A percentile compares a stretch with the other conserved stretches of the same genome.
phyloP scores from a whole-genome alignment of 2,113 vertebrate species.

The Centropus unirufus region DNA sequence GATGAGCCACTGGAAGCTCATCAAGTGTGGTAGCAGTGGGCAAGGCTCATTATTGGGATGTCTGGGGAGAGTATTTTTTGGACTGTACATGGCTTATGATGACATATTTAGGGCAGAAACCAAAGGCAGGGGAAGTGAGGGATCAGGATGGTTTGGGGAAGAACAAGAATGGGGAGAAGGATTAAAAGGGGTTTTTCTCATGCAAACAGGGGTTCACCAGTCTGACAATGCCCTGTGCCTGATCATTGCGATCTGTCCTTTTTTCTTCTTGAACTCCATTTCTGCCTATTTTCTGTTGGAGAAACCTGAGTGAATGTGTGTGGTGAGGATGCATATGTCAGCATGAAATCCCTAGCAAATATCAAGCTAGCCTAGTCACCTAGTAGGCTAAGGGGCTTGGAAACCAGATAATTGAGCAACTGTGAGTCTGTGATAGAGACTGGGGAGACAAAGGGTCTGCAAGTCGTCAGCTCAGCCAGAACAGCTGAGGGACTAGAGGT shows the following conservation, averaged over 20 bases:
- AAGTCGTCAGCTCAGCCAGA: rapidly evolving
- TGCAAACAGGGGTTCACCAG: neutral
- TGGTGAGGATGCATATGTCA: neutral
- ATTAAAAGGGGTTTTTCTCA: neutral
- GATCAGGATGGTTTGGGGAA: neutral
- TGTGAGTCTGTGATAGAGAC: neutral
- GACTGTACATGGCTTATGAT: neutral
- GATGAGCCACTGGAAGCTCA: neutral
- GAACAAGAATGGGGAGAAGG: rapidly evolving
- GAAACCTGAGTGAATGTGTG: rapidly evolving
- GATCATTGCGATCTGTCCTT: neutral
- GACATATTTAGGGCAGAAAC: neutral
- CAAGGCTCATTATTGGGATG: neutral
- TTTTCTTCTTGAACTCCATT: neutral
- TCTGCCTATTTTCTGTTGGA: neutral
- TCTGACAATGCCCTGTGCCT: neutral
- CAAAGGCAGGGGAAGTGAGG: neutral
- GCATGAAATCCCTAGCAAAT: neutral
- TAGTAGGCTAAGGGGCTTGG: neutral
- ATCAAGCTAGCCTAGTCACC: neutral
- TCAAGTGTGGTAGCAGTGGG: neutral
- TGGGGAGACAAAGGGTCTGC: neutral
- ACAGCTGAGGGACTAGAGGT: neutral
- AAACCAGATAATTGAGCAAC: neutral
- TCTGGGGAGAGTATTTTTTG: neutral